Percentiles rank a stretch among this genome's conserved stretches.
Evolutionary conservation across 92 coral and sea anemone species (phyloP).

Genomic region (Heteractis magnifica): DNA sequence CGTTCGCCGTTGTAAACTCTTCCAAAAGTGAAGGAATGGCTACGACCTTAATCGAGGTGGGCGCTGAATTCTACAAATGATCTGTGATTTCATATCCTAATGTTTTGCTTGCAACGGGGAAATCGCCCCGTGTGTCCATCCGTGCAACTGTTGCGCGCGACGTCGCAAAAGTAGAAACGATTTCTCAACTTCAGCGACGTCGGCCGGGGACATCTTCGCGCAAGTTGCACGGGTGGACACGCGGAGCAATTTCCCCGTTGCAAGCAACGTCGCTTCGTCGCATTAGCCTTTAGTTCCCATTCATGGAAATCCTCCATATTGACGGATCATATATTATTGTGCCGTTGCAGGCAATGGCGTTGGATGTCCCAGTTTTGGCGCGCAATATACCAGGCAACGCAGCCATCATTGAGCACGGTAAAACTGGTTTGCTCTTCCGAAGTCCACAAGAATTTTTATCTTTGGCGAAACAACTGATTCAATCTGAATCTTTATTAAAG

Average conservation of each 20-base stretch:
- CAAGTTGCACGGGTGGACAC: no score
- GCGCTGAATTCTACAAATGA: neutral
- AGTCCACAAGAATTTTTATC: slow-evolving; percentile 79
- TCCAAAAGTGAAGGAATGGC: slow-evolving; percentile 98
- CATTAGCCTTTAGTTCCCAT: no score
- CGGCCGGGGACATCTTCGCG: no score
- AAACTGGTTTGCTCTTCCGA: slow-evolving; percentile 77
- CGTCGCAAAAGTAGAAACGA: no score
- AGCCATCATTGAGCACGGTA: slow-evolving; percentile 65
- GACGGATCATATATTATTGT: neutral
- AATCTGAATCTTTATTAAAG: slow-evolving; percentile 46
- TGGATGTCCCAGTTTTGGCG: slow-evolving; percentile 81
- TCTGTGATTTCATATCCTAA: no score
- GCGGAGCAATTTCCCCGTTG: no score
- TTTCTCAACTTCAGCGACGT: no score
- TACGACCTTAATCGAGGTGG: slow-evolving; percentile 80
- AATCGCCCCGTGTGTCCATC: no score
- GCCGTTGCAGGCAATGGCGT: slow-evolving; percentile 74
- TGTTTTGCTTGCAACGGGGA: no score
- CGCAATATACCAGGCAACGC: slow-evolving; percentile 85
- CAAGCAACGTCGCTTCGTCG: no score
- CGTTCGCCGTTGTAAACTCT: slow-evolving; percentile 82
- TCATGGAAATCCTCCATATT: no score
- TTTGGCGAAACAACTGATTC: slow-evolving; percentile 72
- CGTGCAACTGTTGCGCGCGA: no score